A percentile compares a stretch with the other conserved stretches of the same genome.
These are phyloP conservation scores for Maconellicoccus hirsutus DNA, from an alignment of 1,140 invertebrate genomes.

Conservation along the genomic window DNA sequence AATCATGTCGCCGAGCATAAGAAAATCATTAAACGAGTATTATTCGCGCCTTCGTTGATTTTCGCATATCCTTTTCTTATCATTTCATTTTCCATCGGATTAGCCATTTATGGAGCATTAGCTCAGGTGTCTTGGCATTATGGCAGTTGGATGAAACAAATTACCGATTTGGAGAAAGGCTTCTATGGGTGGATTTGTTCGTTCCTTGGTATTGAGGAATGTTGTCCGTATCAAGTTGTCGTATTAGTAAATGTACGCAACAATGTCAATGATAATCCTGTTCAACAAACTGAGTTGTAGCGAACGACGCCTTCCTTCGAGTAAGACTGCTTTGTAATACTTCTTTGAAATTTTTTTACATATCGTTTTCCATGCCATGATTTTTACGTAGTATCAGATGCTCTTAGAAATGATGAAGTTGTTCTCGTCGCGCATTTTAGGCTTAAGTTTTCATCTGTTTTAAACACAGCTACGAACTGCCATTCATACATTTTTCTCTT, in stretches of 20 bases:
- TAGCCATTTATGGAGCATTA: not conserved
- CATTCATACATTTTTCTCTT: no score
- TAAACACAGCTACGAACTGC: no score
- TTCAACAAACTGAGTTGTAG: not conserved
- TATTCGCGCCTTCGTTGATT: not conserved
- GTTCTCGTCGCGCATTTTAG: no score
- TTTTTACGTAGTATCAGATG: no score
- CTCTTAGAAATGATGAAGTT: no score
- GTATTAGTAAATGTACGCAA: not conserved
- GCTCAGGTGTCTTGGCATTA: not conserved
- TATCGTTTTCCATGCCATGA: no score
- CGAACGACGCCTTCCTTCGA: no score
- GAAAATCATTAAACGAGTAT: not conserved
- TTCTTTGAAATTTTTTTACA: no score
- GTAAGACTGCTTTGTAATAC: no score
- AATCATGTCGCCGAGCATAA: not conserved
- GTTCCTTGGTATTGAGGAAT: not conserved
- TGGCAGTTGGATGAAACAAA: not conserved
- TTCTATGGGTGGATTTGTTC: not conserved
- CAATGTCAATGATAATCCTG: not conserved
- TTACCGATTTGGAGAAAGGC: not conserved
- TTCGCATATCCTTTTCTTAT: not conserved
- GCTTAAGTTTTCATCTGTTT: no score
- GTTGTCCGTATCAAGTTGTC: not conserved
- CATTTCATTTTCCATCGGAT: not conserved